Evolutionary conservation across 2,797 vertebrate species (phyloP).

Genomic region (Siniperca scherzeri): DNA sequence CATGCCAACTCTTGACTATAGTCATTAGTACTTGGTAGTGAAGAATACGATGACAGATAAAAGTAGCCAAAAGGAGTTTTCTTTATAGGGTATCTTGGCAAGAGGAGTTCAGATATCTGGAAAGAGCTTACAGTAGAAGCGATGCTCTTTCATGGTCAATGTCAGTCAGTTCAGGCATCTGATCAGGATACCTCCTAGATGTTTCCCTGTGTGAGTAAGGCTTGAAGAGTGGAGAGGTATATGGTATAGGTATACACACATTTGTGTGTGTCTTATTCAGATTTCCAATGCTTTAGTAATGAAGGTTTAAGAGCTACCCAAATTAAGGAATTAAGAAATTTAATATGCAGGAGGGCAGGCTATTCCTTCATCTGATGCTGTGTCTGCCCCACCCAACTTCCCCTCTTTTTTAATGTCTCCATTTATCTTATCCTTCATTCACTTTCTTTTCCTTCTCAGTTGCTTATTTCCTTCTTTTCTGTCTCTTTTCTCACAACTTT

Average conservation of each 20-base stretch:
- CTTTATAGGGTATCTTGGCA: background rate
- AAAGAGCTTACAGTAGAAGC: background rate
- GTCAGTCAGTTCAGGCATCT: slow-evolving; percentile 14
- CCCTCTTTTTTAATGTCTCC: background rate
- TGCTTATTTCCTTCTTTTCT: background rate
- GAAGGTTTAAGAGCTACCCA: slow-evolving; percentile 18
- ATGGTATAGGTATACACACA: background rate
- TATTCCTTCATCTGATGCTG: slow-evolving; percentile 19
- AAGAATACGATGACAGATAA: background rate
- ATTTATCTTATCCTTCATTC: background rate
- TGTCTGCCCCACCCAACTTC: background rate
- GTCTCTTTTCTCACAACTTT: background rate
- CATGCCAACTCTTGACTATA: background rate
- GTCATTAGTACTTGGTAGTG: background rate
- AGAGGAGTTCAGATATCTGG: slow-evolving; percentile 3
- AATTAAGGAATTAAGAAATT: slow-evolving; percentile 16
- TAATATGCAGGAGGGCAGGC: slow-evolving; percentile 34
- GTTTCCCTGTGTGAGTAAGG: background rate
- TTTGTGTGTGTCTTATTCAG: background rate
- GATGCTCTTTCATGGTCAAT: background rate
- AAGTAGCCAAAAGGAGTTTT: background rate
- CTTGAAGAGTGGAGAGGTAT: background rate
- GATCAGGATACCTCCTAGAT: slow-evolving; percentile 16
- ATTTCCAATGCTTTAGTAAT: slow-evolving; percentile 23
- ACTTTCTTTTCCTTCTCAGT: background rate